A percentile compares a stretch with the other conserved stretches of the same genome.
These are phyloP conservation scores for Cordilura impudica DNA, from an alignment of 2,888 invertebrate genomes.

Conservation along the genomic window DNA sequence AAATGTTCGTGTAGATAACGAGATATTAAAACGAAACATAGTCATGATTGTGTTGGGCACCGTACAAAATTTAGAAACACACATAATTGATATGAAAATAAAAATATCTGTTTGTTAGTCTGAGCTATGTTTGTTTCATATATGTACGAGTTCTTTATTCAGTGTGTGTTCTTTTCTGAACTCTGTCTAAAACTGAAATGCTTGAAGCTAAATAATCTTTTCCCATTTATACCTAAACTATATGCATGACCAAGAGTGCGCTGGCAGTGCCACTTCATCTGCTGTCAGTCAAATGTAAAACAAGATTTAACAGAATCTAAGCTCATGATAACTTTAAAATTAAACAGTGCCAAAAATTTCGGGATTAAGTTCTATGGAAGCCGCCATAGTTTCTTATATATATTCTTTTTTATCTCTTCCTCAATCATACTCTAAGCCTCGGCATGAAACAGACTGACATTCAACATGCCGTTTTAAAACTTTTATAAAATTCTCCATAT, in stretches of 20 bases:
- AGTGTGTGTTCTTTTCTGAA: no score
- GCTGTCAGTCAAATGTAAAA: constrained; percentile 92
- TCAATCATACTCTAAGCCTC: constrained; percentile 97
- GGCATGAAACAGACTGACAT: constrained; percentile 96
- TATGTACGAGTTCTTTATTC: no score
- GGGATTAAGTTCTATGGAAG: constrained; percentile 98
- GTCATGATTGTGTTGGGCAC: no score
- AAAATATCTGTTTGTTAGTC: no score
- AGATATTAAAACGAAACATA: no score
- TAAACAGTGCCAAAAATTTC: constrained; percentile 98
- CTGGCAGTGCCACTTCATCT: constrained; percentile 98
- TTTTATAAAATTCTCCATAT: constrained; percentile 87
- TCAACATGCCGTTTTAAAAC: constrained; percentile 91
- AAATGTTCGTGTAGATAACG: no score
- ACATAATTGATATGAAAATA: no score
- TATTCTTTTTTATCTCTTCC: constrained; percentile 96
- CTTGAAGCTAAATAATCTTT: constrained; percentile 95
- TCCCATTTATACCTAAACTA: constrained; percentile 97
- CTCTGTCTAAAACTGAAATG: constrained; percentile 97
- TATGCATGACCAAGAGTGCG: constrained; percentile 97
- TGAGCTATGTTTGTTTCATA: no score
- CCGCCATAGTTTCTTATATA: constrained; percentile 98
- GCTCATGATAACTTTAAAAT: constrained; percentile 99
- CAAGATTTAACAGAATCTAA: constrained; percentile 95
- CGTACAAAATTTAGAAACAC: no score